Percentiles rank a stretch among this genome's conserved stretches.
Evolutionary conservation across 2,888 invertebrate species (phyloP).

Genomic region (Epirrhoe alternata): DNA sequence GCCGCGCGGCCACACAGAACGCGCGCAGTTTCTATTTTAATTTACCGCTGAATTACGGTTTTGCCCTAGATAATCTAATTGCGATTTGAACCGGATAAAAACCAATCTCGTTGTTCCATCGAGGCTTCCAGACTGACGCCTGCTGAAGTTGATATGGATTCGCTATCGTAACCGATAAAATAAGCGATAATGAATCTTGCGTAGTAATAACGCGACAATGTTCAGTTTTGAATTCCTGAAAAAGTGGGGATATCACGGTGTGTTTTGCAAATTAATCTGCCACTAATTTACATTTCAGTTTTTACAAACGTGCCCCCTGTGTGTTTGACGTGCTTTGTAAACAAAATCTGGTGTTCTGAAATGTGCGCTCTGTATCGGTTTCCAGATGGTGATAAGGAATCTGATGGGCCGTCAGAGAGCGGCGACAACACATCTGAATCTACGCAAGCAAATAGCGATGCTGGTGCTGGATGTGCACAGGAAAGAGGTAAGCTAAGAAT

Average conservation of each 20-base stretch:
- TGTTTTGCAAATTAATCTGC: slow-evolving; percentile 50
- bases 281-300: slow-evolving; percentile 17
- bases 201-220: slow-evolving; percentile 66
- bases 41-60: slow-evolving; percentile 48
- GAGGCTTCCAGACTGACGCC: slow-evolving; percentile 35
- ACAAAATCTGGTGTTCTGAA: slow-evolving; percentile 51
- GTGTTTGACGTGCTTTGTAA: slow-evolving; percentile 48
- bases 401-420: slow-evolving; percentile 82
- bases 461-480: slow-evolving; percentile 60
- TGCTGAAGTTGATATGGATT: slow-evolving; percentile 59
- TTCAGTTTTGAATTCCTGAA: slow-evolving; percentile 80
- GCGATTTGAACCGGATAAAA: slow-evolving; percentile 53
- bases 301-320: slow-evolving; percentile 1
- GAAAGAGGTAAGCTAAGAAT: slow-evolving; percentile 71
- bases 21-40: slow-evolving; percentile 62
- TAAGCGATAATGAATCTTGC: slow-evolving; percentile 64
- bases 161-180: slow-evolving; percentile 70
- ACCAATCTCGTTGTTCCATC: slow-evolving; percentile 48
- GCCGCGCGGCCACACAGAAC: slow-evolving; percentile 62
- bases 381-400: slow-evolving; percentile 83
- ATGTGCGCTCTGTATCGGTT: slow-evolving; percentile 49
- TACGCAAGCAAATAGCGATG: slow-evolving; percentile 75
- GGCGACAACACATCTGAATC: slow-evolving; percentile 83
- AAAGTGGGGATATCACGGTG: slow-evolving; percentile 77
- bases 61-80: slow-evolving; percentile 49